phyloP scores from a whole-genome alignment of 2,113 vertebrate species.

The Petrocephalus microphthalmus region DNA sequence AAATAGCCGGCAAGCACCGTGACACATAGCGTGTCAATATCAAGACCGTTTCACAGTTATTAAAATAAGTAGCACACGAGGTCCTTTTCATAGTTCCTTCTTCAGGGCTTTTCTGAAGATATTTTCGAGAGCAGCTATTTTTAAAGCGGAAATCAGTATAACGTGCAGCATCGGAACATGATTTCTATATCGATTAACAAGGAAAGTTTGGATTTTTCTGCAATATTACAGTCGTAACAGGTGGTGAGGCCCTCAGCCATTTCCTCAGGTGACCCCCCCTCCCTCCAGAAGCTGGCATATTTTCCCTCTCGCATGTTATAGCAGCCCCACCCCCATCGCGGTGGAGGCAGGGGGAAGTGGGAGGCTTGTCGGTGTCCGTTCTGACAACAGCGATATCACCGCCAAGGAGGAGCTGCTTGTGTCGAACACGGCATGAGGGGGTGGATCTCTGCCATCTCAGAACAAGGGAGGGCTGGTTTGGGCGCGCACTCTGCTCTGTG shows the following conservation, averaged over 20 bases:
- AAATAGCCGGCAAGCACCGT: background rate
- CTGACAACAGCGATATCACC: background rate
- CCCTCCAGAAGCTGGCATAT: background rate
- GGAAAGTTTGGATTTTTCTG: background rate
- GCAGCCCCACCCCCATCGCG: background rate
- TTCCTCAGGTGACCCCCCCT: background rate
- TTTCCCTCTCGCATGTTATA: background rate
- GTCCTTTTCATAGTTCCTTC: background rate
- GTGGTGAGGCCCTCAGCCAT: background rate
- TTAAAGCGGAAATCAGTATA: background rate
- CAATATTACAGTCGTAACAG: background rate
- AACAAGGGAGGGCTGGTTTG: background rate
- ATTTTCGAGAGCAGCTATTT: background rate
- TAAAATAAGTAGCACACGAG: background rate
- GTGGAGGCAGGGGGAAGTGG: background rate
- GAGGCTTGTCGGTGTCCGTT: background rate
- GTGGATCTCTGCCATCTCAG: background rate
- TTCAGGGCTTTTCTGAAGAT: background rate
- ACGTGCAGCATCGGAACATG: background rate
- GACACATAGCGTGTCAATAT: background rate
- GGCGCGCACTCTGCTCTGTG: background rate
- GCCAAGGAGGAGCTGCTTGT: background rate
- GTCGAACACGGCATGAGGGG: background rate
- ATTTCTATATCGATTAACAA: background rate
- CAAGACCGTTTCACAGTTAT: background rate